phyloP scores from a whole-genome alignment of 1,140 invertebrate genomes.

The Musca vetustissima region DNA sequence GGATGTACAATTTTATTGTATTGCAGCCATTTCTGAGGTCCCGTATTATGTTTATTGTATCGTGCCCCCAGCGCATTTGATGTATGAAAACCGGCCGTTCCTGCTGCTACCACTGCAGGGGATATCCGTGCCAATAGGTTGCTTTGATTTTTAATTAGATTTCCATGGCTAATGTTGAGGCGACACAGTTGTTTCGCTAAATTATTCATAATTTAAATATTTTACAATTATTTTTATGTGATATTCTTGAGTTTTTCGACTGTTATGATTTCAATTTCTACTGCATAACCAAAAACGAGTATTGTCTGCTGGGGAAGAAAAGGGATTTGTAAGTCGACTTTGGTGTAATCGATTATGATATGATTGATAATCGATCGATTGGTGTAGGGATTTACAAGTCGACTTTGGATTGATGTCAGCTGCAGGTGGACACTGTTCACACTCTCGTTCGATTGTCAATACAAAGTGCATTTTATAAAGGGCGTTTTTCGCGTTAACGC shows the following conservation, averaged over 20 bases:
- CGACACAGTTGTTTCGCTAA: conserved; percentile 13
- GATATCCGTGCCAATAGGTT: background rate
- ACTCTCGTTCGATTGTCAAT: no score
- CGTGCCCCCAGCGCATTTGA: conserved; percentile 33
- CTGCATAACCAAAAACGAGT: conserved; percentile 16
- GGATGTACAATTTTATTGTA: conserved; percentile 79
- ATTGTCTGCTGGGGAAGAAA: background rate
- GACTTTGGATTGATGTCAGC: no score
- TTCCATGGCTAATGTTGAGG: conserved; percentile 5
- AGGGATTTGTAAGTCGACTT: no score
- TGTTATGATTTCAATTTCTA: background rate
- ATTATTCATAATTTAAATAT: conserved; percentile 7
- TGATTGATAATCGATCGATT: no score
- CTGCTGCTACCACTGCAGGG: conserved; percentile 15
- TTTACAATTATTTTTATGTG: conserved; percentile 13
- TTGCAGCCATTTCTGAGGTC: conserved; percentile 60
- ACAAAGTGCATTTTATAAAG: no score
- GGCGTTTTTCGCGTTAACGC: no score
- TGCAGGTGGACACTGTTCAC: no score
- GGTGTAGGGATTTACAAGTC: no score
- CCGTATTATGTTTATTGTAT: conserved; percentile 49
- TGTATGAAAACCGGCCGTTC: conserved; percentile 40
- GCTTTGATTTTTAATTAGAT: background rate
- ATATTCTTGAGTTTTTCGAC: background rate
- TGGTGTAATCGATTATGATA: no score